Percentiles rank a stretch among this genome's conserved stretches.
Conservation (phyloP, 2,888 invertebrate genomes). For the Callimorpha dominula region DNA sequence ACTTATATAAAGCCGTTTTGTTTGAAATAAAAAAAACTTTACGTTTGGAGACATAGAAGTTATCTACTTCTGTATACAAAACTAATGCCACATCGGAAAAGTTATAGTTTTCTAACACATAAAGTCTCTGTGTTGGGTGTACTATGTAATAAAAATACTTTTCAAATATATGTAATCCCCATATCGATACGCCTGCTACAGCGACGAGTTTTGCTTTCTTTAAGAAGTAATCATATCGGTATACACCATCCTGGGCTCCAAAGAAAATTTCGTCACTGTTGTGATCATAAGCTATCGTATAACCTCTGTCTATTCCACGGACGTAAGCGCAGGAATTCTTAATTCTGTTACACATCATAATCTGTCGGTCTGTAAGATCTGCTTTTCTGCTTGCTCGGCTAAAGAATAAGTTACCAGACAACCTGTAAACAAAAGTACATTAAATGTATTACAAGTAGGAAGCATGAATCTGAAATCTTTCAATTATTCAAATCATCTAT, state of each 20-base stretch:
- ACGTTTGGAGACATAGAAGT: background rate
- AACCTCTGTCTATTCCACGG: background rate
- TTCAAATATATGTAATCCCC: background rate
- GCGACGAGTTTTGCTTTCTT: constrained; percentile 3
- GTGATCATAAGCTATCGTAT: constrained; percentile 10
- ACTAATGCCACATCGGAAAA: constrained; percentile 3
- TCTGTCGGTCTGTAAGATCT: constrained; percentile 1
- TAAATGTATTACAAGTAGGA: too few relatives aligned
- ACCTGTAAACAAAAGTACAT: constrained; percentile 2
- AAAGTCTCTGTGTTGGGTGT: constrained; percentile 4
- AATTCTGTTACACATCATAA: constrained; percentile 7
- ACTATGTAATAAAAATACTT: constrained; percentile 4
- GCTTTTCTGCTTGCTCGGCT: constrained; percentile 1
- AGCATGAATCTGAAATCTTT: background rate
- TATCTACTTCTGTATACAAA: constrained; percentile 10
- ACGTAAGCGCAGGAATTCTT: background rate
- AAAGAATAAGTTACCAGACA: constrained; percentile 11
- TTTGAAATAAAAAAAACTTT: background rate
- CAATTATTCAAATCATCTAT: too few relatives aligned
- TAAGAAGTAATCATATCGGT: constrained; percentile 3
- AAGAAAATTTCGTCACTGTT: constrained; percentile 7
- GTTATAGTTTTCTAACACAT: background rate
- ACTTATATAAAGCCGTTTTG: constrained; percentile 1
- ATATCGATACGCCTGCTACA: background rate
- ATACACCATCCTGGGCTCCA: constrained; percentile 1